Evolutionary conservation across 2,888 invertebrate genomes (phyloP).

Genomic region (Leuctra nigra): DNA sequence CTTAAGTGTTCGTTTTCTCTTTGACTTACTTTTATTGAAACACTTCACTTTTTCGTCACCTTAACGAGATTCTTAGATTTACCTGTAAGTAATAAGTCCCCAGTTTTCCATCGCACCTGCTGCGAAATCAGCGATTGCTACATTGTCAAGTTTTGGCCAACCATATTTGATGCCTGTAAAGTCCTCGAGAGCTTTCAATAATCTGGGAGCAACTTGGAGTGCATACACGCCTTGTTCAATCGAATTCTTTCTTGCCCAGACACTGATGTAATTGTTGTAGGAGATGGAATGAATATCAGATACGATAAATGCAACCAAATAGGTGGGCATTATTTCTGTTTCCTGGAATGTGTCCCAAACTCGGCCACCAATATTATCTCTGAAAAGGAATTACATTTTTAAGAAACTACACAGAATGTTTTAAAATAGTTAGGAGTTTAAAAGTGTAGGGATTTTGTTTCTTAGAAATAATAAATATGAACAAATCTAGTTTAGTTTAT

Average conservation of each 20-base stretch:
- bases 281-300: slow-evolving; percentile 11
- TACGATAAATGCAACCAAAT: slow-evolving; percentile 22
- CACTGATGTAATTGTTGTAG: slow-evolving; percentile 46
- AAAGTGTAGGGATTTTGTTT: too few relatives aligned
- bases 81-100: slow-evolving; percentile 80
- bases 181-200: slow-evolving; percentile 45
- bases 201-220: slow-evolving; percentile 41
- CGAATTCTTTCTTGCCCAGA: slow-evolving; percentile 43
- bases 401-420: too few relatives aligned
- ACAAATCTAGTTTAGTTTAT: too few relatives aligned
- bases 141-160: slow-evolving; percentile 69
- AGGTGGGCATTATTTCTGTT: slow-evolving; percentile 58
- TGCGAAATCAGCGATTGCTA: slow-evolving; percentile 75
- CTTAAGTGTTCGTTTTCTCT: too few relatives aligned
- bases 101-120: slow-evolving; percentile 91
- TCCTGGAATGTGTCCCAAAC: slow-evolving; percentile 41
- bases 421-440: too few relatives aligned
- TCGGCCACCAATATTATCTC: slow-evolving; percentile 31
- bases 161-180: slow-evolving; percentile 48
- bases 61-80: too few relatives aligned
- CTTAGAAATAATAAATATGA: too few relatives aligned
- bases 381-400: too few relatives aligned
- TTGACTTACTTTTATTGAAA: too few relatives aligned
- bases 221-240: slow-evolving; percentile 43
- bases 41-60: too few relatives aligned